Base-by-base conservation (phyloP, 1,140 invertebrate species). In the Lamellibrachia luymesi region DNA sequence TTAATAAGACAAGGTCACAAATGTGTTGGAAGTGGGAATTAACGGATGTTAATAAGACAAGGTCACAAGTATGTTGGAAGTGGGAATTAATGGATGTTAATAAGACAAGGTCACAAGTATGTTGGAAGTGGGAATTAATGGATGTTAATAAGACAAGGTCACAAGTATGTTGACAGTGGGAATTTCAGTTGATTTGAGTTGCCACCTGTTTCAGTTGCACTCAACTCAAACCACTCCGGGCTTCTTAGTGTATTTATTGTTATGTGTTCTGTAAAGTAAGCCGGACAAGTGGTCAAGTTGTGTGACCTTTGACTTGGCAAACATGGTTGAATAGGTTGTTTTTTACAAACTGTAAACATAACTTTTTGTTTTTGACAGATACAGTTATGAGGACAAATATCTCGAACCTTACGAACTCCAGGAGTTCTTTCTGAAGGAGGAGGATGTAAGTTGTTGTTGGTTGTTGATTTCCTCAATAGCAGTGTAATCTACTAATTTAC, bases 341-440 rank as follows among this genome's bases (percentile, higher is more conserved):
- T 80, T 80, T 80, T 22, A 80, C 64, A 80, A 22, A 22, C 13
- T 6, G 64, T 17, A 17, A 22, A 80, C 17, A 22, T 22, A 56
- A 56, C 13, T 7, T 22, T 80, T 10, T 80, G 64, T 80, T 80
- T 80, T 22, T 80, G 17, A 80, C 94, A 96, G 96, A 91, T 96
- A 95, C 94, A 94, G 94, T 80, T 90, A 95, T 91, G 95, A 95
- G 93, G 94, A 95, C 94, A 94, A 94, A 10, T 94, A 94, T 94
- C 94, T 96, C 94, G 94, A 94, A 22, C 92, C 95, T 1, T 94
- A 95, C 91, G 96, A 97, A 93, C 94, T 97, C 5, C 94, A 94
- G 38, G 94, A 94, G 64, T 97, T 97, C 93, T 94, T 96, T 7
- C 93, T 91, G 22, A 94, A 95, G 17, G 96, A 96, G 91, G 96